phyloP scores from a whole-genome alignment of 2,113 vertebrate species.

The Nibea coibor region DNA sequence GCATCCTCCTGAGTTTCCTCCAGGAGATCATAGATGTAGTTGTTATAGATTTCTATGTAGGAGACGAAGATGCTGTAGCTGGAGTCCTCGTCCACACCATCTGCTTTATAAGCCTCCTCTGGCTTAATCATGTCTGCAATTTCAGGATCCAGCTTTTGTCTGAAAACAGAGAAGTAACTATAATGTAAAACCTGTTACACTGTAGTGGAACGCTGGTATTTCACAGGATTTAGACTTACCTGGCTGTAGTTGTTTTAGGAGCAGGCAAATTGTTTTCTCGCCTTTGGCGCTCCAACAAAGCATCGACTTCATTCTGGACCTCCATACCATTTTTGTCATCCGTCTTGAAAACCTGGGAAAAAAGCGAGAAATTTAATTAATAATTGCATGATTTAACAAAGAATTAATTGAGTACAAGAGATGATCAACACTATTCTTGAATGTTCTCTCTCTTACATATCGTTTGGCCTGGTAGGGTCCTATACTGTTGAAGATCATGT shows the following conservation, averaged over 20 bases:
- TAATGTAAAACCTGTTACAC: neutral
- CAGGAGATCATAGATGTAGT: slow-evolving; percentile 97
- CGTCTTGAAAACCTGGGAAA: slow-evolving; percentile 93
- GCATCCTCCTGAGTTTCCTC: slow-evolving; percentile 89
- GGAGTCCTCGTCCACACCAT: slow-evolving; percentile 93
- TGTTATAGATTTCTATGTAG: slow-evolving; percentile 98
- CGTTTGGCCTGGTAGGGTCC: slow-evolving; percentile 92
- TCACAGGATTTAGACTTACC: slow-evolving; percentile 76
- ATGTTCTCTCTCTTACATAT: slow-evolving; percentile 84
- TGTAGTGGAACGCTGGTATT: neutral
- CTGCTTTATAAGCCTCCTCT: slow-evolving; percentile 86
- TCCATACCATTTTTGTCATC: slow-evolving; percentile 97
- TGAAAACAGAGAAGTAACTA: slow-evolving; percentile 63
- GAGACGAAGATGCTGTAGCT: slow-evolving; percentile 95
- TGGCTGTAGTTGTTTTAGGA: slow-evolving; percentile 86
- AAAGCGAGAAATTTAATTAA: neutral
- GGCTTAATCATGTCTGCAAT: slow-evolving; percentile 93
- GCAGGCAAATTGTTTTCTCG: slow-evolving; percentile 84
- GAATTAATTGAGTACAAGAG: neutral
- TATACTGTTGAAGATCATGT: slow-evolving; percentile 97
- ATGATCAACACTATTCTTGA: neutral
- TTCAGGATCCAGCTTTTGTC: slow-evolving; percentile 91
- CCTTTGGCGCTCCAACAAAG: slow-evolving; percentile 93
- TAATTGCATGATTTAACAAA: neutral
- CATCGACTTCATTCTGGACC: slow-evolving; percentile 93